These are phyloP conservation scores for Aphodius sticticus DNA, from an alignment of 2,888 invertebrate species.

Conservation along the genomic window DNA sequence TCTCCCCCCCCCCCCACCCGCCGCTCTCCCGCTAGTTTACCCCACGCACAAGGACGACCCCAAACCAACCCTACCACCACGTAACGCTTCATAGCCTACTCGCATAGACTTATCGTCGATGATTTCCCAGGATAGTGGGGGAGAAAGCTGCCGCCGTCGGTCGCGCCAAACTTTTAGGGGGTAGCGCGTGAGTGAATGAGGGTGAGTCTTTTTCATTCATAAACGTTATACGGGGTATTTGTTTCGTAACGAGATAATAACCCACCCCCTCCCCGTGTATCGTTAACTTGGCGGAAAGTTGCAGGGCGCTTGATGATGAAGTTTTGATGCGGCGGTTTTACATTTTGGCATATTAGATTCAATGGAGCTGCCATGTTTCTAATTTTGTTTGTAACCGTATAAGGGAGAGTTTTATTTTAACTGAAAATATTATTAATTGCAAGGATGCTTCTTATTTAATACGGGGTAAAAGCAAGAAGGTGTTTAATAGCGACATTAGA, in stretches of 20 bases:
- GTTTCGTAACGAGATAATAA: constrained; percentile 22
- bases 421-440: no score
- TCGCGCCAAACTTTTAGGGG: constrained; percentile 8
- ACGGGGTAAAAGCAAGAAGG: no score
- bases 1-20: constrained; percentile 4
- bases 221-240: constrained; percentile 15
- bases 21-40: background rate
- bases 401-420: no score
- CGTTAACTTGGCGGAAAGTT: constrained; percentile 20
- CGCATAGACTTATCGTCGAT: background rate
- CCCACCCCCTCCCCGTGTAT: background rate
- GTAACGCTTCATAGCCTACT: background rate
- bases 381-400: no score
- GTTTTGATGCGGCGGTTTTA: background rate
- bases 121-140: constrained; percentile 23
- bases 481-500: no score
- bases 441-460: no score
- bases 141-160: constrained; percentile 7
- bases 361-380: no score
- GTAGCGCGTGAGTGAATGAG: background rate
- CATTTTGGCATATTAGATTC: background rate
- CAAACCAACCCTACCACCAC: background rate
- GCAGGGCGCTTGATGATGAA: background rate
- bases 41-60: constrained; percentile 9
- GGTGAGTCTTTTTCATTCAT: constrained; percentile 21